These are phyloP conservation scores for Clostera curtula DNA, from an alignment of 2,888 invertebrate species.

Conservation along the genomic window DNA sequence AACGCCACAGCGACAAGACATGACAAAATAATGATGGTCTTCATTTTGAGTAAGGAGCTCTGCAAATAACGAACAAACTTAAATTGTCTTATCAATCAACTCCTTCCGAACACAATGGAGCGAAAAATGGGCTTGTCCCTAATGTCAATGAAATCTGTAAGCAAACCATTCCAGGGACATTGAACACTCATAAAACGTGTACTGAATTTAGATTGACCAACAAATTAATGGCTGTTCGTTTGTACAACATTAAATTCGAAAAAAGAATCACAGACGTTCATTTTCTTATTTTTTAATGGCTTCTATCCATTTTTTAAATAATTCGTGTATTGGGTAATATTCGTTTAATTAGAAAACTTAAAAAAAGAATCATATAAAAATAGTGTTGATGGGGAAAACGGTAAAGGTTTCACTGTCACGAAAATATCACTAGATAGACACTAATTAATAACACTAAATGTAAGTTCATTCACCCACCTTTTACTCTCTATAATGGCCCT, in stretches of 20 bases:
- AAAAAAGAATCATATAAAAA: no score
- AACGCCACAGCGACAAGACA: slow-evolving; percentile 45
- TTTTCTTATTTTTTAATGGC: no score
- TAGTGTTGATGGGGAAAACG: no score
- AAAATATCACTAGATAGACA: slow-evolving; percentile 35
- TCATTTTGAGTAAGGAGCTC: slow-evolving; percentile 43
- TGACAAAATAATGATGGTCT: slow-evolving; percentile 39
- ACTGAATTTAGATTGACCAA: slow-evolving; percentile 36
- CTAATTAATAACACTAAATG: slow-evolving; percentile 33
- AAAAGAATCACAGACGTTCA: no score
- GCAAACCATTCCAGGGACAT: slow-evolving; percentile 35
- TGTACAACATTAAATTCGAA: slow-evolving; percentile 5
- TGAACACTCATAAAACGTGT: slow-evolving; percentile 28
- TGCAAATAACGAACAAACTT: no score
- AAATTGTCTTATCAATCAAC: slow-evolving; percentile 25
- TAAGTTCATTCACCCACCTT: slow-evolving; percentile 63
- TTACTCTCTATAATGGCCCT: slow-evolving; percentile 57
- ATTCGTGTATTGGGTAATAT: no score
- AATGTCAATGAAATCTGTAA: slow-evolving; percentile 35
- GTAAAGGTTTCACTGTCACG: no score
- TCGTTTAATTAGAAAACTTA: no score
- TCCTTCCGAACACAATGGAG: slow-evolving; percentile 20
- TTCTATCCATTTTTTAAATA: no score
- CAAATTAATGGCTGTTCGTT: no score
- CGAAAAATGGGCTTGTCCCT: slow-evolving; percentile 25